phyloP scores from a whole-genome alignment of 2,888 invertebrate species.

The Malthinus seriepunctatus region DNA sequence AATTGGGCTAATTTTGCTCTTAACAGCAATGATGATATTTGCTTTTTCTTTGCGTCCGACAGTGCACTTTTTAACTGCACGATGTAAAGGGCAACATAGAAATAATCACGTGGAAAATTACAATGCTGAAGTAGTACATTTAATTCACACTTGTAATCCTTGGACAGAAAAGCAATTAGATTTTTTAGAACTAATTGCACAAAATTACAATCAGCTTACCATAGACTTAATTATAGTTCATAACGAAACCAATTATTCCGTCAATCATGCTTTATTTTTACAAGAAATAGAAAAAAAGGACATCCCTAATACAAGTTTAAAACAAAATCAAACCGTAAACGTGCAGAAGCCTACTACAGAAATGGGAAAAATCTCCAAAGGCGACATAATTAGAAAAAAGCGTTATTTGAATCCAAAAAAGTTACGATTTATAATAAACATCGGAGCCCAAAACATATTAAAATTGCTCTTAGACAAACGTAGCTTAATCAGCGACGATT shows the following conservation, averaged over 20 bases:
- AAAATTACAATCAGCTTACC: slow-evolving; percentile 44
- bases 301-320: not conserved
- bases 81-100: slow-evolving; percentile 24
- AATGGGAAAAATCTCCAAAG: not conserved
- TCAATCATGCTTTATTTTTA: not conserved
- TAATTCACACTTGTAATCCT: slow-evolving; percentile 44
- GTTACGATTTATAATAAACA: not conserved
- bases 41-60: slow-evolving; percentile 29
- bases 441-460: not conserved
- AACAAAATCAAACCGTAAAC: not conserved
- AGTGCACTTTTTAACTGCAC: slow-evolving; percentile 20
- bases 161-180: slow-evolving; percentile 44
- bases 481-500: not conserved
- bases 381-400: not conserved
- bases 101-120: slow-evolving; percentile 19
- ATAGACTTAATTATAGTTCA: slow-evolving; percentile 45
- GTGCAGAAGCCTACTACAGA: not conserved
- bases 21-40: slow-evolving; percentile 29
- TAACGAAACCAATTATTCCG: slow-evolving; percentile 15
- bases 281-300: not conserved
- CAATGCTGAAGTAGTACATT: slow-evolving; percentile 45
- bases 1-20: slow-evolving; percentile 26
- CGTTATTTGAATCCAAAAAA: slow-evolving; percentile 9
- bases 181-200: slow-evolving; percentile 44
- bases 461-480: not conserved